A percentile compares a stretch with the other conserved stretches of the same genome.
Conservation (phyloP, 2,797 vertebrate species). For the Orientallactaga sibirica region DNA sequence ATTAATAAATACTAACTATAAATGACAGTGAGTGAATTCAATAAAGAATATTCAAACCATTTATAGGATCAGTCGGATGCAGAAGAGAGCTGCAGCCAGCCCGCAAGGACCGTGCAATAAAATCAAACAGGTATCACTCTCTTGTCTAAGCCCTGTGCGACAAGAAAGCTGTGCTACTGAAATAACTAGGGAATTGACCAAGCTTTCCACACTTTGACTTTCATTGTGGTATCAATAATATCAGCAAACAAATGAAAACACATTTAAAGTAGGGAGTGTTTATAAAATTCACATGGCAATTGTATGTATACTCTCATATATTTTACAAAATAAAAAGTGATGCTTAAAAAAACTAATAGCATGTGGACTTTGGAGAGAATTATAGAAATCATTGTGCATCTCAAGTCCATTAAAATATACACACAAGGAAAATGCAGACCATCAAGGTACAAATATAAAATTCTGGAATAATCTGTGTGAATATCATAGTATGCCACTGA, state of each 20-base stretch:
- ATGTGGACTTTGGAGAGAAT: neutral
- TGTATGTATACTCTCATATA: neutral
- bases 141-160: neutral
- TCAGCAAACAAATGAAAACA: neutral
- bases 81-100: neutral
- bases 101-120: neutral
- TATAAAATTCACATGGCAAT: neutral
- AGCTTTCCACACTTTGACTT: neutral
- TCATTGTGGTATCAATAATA: conserved; percentile 22
- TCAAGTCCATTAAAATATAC: neutral
- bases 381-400: neutral
- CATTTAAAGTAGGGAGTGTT: neutral
- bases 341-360: neutral
- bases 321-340: conserved; percentile 38
- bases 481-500: neutral
- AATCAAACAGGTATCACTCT: conserved; percentile 25
- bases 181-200: neutral
- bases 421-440: neutral
- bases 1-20: neutral
- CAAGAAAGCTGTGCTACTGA: conserved; percentile 19
- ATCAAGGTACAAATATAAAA: neutral
- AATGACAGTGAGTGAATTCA: neutral
- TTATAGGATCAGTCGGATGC: neutral
- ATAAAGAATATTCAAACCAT: conserved; percentile 7
- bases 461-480: conserved; percentile 4